Conservation (phyloP, 2,797 vertebrate genomes). For the Antrozous pallidus region DNA sequence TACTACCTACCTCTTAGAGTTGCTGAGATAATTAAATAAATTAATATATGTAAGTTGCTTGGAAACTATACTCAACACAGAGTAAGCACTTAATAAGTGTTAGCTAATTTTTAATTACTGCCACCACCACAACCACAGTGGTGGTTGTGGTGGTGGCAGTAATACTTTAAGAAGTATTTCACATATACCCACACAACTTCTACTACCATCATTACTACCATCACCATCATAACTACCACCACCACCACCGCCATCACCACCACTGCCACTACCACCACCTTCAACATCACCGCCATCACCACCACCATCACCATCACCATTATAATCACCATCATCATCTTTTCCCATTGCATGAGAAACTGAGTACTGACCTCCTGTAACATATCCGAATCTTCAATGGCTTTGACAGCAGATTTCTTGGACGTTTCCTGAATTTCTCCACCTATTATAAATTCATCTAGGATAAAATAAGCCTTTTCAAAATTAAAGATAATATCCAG, state of each 20-base stretch:
- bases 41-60: not conserved
- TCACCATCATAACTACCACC: not conserved
- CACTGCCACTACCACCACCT: not conserved
- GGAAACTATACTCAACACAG: not conserved
- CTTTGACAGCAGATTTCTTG: constrained; percentile 86
- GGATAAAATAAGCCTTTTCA: constrained; percentile 99
- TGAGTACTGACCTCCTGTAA: constrained; percentile 92
- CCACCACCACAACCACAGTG: not conserved
- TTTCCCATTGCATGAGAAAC: not conserved
- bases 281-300: accelerated
- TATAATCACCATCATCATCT: not conserved
- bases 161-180: too few species aligned
- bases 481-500: constrained; percentile 99
- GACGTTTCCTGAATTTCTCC: constrained; percentile 96
- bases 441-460: constrained; percentile 94
- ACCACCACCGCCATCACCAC: not conserved
- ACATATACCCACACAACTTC: too few species aligned
- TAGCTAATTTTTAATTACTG: too few species aligned
- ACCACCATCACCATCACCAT: too few species aligned
- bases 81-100: not conserved
- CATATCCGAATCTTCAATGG: constrained; percentile 91
- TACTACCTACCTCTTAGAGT: not conserved
- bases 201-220: not conserved
- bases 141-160: too few species aligned
- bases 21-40: not conserved